These are phyloP conservation scores for Peromyscus nudipes DNA, from an alignment of 2,797 vertebrate genomes.

Conservation along the genomic window DNA sequence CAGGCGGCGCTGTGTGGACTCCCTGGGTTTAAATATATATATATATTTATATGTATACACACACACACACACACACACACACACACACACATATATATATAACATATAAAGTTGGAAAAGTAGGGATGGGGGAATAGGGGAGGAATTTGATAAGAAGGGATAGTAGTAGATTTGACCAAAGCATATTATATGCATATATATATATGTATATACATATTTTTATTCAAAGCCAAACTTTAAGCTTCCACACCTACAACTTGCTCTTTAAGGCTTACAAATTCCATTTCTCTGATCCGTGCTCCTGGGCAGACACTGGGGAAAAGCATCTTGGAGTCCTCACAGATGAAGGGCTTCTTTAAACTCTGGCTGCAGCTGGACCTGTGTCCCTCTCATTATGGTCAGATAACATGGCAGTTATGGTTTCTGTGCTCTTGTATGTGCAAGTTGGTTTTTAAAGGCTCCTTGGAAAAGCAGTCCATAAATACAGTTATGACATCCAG, in stretches of 20 bases:
- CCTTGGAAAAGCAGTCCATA: conserved; percentile 73
- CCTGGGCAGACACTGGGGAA: conserved; percentile 49
- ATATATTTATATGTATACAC: too few species aligned
- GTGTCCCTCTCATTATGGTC: conserved; percentile 75
- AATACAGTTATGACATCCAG: conserved; percentile 68
- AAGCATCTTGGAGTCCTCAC: conserved; percentile 59
- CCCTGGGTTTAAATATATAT: background rate
- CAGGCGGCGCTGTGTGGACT: background rate
- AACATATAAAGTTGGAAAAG: background rate
- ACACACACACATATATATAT: too few species aligned
- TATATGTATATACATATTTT: background rate
- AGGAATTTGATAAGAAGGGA: background rate
- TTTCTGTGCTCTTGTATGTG: conserved; percentile 72
- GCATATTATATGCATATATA: background rate
- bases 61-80: too few species aligned
- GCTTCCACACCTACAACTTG: conserved; percentile 32
- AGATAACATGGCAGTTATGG: conserved; percentile 80
- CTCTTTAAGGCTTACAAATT: conserved; percentile 44
- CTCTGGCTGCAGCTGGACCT: conserved; percentile 69
- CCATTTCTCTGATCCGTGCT: background rate
- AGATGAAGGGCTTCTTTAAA: conserved; percentile 67
- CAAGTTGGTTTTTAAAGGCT: conserved; percentile 74
- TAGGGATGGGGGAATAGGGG: background rate
- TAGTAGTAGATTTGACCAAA: background rate
- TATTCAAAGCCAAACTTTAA: background rate